Percentiles rank a stretch among this genome's conserved stretches.
These are phyloP conservation scores for Ennomos erosarius DNA, from an alignment of 2,888 invertebrate genomes.

Conservation along the genomic window DNA sequence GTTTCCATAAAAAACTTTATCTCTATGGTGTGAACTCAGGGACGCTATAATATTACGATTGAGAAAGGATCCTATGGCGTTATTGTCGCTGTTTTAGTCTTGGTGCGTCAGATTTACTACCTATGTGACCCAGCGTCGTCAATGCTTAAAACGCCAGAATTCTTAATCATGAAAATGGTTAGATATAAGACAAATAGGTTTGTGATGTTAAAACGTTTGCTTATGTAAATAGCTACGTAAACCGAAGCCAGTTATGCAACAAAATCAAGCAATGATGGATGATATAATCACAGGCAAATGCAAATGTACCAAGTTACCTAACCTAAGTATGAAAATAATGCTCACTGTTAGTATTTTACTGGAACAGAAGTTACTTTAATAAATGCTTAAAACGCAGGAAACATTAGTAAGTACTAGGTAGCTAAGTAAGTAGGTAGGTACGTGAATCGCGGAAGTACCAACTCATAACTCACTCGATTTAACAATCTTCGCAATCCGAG, in stretches of 20 bases:
- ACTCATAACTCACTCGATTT: conserved; percentile 56
- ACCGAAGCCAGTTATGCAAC: conserved; percentile 16
- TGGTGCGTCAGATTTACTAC: no score
- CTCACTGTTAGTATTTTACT: conserved; percentile 11
- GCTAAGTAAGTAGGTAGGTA: conserved; percentile 42
- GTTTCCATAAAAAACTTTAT: no score
- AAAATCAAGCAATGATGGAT: conserved; percentile 11
- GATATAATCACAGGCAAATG: conserved; percentile 2
- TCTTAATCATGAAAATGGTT: no score
- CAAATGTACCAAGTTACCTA: conserved; percentile 11
- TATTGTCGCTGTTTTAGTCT: no score
- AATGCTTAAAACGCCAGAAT: no score
- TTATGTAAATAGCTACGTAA: conserved; percentile 3
- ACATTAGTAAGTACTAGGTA: conserved; percentile 46
- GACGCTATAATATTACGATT: no score
- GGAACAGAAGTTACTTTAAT: conserved; percentile 43
- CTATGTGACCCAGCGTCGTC: no score
- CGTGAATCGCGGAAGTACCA: conserved; percentile 59
- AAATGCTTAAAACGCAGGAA: conserved; percentile 57
- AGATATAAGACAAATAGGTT: conserved; percentile 3
- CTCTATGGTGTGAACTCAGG: no score
- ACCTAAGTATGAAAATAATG: conserved; percentile 10
- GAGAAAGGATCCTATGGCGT: no score
- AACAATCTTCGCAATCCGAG: conserved; percentile 53
- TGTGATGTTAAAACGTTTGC: background rate